Base-by-base conservation (phyloP, 2,888 invertebrate genomes). In the Tetranychus truncatus region DNA sequence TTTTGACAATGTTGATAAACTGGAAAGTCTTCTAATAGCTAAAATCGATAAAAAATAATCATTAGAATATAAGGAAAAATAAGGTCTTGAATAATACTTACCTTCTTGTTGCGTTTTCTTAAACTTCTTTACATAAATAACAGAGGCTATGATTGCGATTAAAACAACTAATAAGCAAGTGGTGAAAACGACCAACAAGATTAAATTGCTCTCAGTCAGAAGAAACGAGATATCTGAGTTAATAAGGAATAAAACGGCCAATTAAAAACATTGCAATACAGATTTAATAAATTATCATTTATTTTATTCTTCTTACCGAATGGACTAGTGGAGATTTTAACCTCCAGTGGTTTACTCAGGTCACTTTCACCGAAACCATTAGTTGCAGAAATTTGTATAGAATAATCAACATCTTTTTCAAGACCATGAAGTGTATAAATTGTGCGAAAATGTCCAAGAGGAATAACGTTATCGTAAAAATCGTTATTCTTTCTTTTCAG, bases 41-140 rank as follows among this genome's bases (percentile, higher is more conserved):
- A n/a, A 69, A 55, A 55, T 55, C 15, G 15, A 55, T 9, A 55
- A 55, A 15, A 55, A 15, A 15, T 15, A 55, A 55, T 55, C 6
- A 55, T 15, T 6, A 9, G 15, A 6, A 55, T 15, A 55, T 3
- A 7, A 55, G 15, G 15, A 55, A 46, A 2, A 46, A 15, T 15
- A 55, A 6, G 15, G 55, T 55, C 55, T 6, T 55, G 15, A 69
- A 11, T 24, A 9, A 69, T n/a, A 2, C 69, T 69, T 69, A 69
- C 69, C 69, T n/a, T 69, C 69, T 20, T 24, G 21, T 24, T 69
- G 69, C 11, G 9, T 69, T 20, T 20, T 24, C 34, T 69, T 69
- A 69, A 11, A 20, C 11, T 24, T 20, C 69, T 69, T 69, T 20
- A 69, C 69, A 69, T 69, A 69, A n/a, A 69, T 69, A 24, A 69